Percentiles rank a stretch among this genome's conserved stretches.
phyloP scores from a whole-genome alignment of 2,888 invertebrate genomes.

The Molorchus minor region DNA sequence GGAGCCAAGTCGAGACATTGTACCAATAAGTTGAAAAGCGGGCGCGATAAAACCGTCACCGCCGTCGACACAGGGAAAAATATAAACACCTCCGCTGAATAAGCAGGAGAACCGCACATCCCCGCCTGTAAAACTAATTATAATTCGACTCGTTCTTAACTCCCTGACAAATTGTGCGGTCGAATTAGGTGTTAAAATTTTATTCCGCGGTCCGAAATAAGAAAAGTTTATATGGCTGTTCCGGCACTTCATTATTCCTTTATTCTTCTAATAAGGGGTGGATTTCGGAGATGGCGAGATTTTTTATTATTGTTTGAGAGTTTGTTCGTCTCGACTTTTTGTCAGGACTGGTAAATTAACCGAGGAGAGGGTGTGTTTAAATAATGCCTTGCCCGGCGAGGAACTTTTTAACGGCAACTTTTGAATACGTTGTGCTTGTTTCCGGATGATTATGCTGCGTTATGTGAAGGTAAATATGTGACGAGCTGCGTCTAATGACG shows the following conservation, averaged over 20 bases:
- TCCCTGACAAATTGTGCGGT: constrained; percentile 49
- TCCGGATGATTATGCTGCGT: constrained; percentile 7
- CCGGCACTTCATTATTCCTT: constrained; percentile 59
- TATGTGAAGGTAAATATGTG: constrained; percentile 16
- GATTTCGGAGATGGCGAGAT: constrained; percentile 40
- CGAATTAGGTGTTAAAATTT: constrained; percentile 59
- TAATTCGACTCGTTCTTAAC: constrained; percentile 27
- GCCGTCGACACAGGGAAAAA: constrained; percentile 18
- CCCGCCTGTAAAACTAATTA: constrained; percentile 22
- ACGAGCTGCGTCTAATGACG: constrained; percentile 7
- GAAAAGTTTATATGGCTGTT: constrained; percentile 61
- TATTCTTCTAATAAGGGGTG: constrained; percentile 51
- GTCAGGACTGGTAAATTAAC: constrained; percentile 43
- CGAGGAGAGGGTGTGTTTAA: constrained; percentile 41
- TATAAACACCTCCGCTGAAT: constrained; percentile 25
- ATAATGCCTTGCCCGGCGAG: constrained; percentile 36
- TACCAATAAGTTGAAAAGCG: constrained; percentile 5
- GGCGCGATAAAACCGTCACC: constrained; percentile 20
- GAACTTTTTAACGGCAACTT: constrained; percentile 40
- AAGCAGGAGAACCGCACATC: constrained; percentile 4
- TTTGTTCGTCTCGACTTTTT: constrained; percentile 39
- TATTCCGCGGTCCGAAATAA: constrained; percentile 57
- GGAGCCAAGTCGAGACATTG: constrained; percentile 7
- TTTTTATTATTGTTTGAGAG: constrained; percentile 45
- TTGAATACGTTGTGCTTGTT: constrained; percentile 20